Base-by-base conservation (phyloP, 2,113 vertebrate species). In the Mellivora capensis region DNA sequence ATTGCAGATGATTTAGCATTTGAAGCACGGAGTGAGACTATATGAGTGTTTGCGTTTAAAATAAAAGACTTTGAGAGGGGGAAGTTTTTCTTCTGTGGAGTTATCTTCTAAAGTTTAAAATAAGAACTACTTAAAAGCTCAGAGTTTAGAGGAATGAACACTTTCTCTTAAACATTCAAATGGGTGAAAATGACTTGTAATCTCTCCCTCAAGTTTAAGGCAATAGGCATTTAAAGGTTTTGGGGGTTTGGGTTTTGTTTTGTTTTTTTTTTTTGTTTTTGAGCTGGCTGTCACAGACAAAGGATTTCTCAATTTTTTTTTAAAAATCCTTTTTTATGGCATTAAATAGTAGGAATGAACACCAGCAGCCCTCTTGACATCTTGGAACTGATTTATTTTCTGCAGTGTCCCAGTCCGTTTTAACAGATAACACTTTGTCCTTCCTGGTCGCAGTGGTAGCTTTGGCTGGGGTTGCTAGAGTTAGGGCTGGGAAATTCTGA, bases 81-180 rank as follows among this genome's bases (percentile, higher is more conserved):
- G 34, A 91, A 54, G 67, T 90, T 96, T 95, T 95, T 52, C 80
- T 95, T 93, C 83, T 95, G 64, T 34, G 52, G 90, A 87, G 42
- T 88, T 95, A 74, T 93, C 62, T 95, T 87, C 77, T 96, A 82
- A 89, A 67, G 95, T 97, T 98, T 27, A 92, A 97, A 98, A 97
- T 87, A 96, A 95, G 86, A 90, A 91, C 61, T 17, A 76, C 94
- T 85, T 98, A 86, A 88, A 96, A 97, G 94, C 67, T 59, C 42
- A 25, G 88, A 37, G 12, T 44, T 81, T 31, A 84, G 87, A 93
- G 85, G n/a, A 62, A 34, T 20, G 76, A 97, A n/a, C 80, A 67
- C 72, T 96, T 89, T 96, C 93, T 94, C 88, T 96, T 79, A 86
- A 91, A 90, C 52, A 57, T 83, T 95, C 90, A 94, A 77, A 95